Base-by-base conservation (phyloP, 2,888 invertebrate genomes). In the Sminthurides aquaticus region DNA sequence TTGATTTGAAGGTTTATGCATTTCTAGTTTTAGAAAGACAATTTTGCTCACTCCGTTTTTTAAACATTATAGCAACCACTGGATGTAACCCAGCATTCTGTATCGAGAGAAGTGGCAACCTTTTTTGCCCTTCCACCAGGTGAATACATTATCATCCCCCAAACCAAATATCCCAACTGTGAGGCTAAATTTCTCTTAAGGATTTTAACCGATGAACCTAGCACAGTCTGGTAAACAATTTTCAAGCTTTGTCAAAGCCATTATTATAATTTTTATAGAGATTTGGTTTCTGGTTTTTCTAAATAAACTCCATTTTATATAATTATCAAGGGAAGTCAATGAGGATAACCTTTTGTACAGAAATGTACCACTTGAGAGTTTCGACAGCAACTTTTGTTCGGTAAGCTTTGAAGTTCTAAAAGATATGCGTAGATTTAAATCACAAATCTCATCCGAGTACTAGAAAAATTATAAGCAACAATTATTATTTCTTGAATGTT, bases 61-160 rank as follows among this genome's bases (percentile, higher is more conserved):
- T n/a, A n/a, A n/a, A n/a, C n/a, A n/a, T 62, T 20, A 8, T 76
- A 84, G 85, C 83, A 84, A 77, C 84, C 86, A 18, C 78, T 86
- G 75, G 86, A 86, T 76, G 86, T 86, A 65, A 85, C 86, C 60
- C 85, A 85, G 76, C 85, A 85, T 79, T 84, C 84, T 0, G 79
- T 84, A 28, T 84, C 85, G 2, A 78, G 85, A 72, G 86, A 87
- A 79, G 86, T 87, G 57, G 87, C 85, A 15, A 86, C 87, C 29
- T 86, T 87, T 79, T 88, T 88, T 80, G 85, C 87, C 60, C 80
- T 89, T 75, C 86, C 87, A 57, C 84, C 87, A 11, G 89, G 88
- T 2, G 86, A 86, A 77, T 89, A 88, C 78, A 83, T 88, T 64
- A 85, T 87, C 62, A 84, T 89, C 72, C 87, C 88, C 66, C 87